Evolutionary conservation across 2,797 vertebrate genomes (phyloP).

Genomic region (Pseudopleuronectes americanus): DNA sequence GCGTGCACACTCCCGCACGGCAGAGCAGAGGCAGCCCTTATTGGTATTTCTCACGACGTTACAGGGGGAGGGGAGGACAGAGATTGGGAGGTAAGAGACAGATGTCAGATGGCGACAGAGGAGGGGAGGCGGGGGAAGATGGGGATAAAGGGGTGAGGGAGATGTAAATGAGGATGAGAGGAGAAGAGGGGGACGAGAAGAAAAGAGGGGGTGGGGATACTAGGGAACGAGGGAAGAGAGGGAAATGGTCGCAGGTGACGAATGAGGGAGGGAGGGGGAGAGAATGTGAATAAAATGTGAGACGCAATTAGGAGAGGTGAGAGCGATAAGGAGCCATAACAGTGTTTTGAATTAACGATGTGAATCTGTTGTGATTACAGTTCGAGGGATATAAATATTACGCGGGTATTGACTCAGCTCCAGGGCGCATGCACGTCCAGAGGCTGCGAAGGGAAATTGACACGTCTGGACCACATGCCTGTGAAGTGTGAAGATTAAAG

Average conservation of each 20-base stretch:
- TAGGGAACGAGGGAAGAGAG: not conserved
- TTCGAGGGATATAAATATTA: slow-evolving; percentile 40
- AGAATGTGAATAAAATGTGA: slow-evolving; percentile 8
- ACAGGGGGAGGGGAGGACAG: slow-evolving; percentile 19
- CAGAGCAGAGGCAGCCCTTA: slow-evolving; percentile 79
- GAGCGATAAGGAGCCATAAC: slow-evolving; percentile 4
- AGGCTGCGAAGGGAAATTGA: slow-evolving; percentile 34
- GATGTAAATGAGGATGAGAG: slow-evolving; percentile 30
- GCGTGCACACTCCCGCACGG: slow-evolving; percentile 73
- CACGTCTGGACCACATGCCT: slow-evolving; percentile 17
- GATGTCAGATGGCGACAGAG: slow-evolving; percentile 26
- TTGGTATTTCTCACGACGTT: slow-evolving; percentile 67
- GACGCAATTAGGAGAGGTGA: slow-evolving; percentile 47
- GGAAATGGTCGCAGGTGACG: slow-evolving; percentile 11
- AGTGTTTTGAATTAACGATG: slow-evolving; percentile 23
- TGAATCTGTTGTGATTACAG: slow-evolving; percentile 38
- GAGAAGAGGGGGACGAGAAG: not conserved
- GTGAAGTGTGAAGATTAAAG: slow-evolving; percentile 51
- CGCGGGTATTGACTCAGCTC: slow-evolving; percentile 41
- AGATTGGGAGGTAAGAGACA: slow-evolving; percentile 37
- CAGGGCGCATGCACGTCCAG: slow-evolving; percentile 17
- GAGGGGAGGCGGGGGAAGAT: not conserved
- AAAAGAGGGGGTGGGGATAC: not conserved
- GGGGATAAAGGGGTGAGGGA: slow-evolving; percentile 6
- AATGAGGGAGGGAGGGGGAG: not conserved